Conservation (phyloP, 2,113 vertebrate species). For the Ctenomys sociabilis region DNA sequence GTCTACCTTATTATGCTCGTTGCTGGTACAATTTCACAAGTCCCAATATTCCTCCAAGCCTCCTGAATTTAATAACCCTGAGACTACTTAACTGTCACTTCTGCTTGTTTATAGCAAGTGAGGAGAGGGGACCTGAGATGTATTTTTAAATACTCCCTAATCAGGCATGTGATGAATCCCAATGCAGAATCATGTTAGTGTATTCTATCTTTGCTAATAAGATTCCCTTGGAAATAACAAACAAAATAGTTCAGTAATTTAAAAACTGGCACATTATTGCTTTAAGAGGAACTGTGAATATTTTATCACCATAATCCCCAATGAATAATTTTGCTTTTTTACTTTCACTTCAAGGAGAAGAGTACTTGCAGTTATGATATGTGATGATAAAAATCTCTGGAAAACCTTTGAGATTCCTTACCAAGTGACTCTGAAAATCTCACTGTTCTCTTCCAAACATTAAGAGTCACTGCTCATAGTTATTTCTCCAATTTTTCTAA, state of each 20-base stretch:
- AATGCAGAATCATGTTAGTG: slow-evolving; percentile 55
- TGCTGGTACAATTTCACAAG: slow-evolving; percentile 62
- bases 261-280: slow-evolving; percentile 67
- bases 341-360: slow-evolving; percentile 55
- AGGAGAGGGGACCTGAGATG: slow-evolving; percentile 57
- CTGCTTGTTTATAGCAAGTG: slow-evolving; percentile 56
- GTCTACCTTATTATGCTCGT: slow-evolving; percentile 46
- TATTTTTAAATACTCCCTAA: slow-evolving; percentile 73
- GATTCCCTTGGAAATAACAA: slow-evolving; percentile 66
- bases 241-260: slow-evolving; percentile 72
- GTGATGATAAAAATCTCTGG: slow-evolving; percentile 48
- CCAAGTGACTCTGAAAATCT: slow-evolving; percentile 51
- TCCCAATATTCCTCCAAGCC: slow-evolving; percentile 53
- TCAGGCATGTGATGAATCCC: slow-evolving; percentile 72
- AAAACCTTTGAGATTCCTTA: slow-evolving; percentile 60
- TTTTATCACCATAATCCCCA: slow-evolving; percentile 66
- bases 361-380: slow-evolving; percentile 21
- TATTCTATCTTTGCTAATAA: slow-evolving; percentile 74
- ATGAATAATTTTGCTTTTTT: slow-evolving; percentile 71
- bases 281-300: slow-evolving; percentile 72
- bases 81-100: slow-evolving; percentile 74
- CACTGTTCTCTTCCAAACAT: slow-evolving; percentile 11
- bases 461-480: slow-evolving; percentile 46
- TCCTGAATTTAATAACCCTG: slow-evolving; percentile 67
- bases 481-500: slow-evolving; percentile 64